Base-by-base conservation (phyloP, 2,888 invertebrate genomes). In the Incurvaria masculella region DNA sequence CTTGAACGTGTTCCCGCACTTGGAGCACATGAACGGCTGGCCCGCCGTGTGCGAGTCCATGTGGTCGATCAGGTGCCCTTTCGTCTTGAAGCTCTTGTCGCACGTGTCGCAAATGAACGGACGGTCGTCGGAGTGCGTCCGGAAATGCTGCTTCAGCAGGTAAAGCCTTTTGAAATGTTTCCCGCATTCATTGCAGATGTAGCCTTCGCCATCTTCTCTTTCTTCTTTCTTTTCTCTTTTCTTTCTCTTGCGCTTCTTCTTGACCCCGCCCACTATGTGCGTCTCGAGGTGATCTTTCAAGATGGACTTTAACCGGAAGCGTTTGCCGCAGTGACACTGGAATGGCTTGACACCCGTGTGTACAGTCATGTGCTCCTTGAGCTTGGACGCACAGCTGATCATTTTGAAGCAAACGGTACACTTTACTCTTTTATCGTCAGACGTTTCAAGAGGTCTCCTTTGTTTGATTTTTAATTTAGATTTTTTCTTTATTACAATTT, bases 341-440 rank as follows among this genome's bases (percentile, higher is more conserved):
- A 17, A 42, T 5, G 47, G 47, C 33, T 33, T 42, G 18, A 20
- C n/a, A 2, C 47, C 47, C 3, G 17, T 27, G 40, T 47, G 47
- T 5, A 42, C 11, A 4, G 18, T 2, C 26, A 47, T 18, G 21
- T 47, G 47, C 5, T 38, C 21, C 21, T 21, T 41, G n/a, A n/a
- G n/a, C n/a, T n/a, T n/a, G n/a, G n/a, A n/a, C n/a, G n/a, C n/a
- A n/a, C n/a, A n/a, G n/a, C n/a, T n/a, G n/a, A n/a, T n/a, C n/a
- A n/a, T n/a, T n/a, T n/a, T n/a, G n/a, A n/a, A n/a, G n/a, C n/a
- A n/a, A n/a, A n/a, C n/a, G n/a, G n/a, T n/a, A n/a, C n/a, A n/a
- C n/a, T n/a, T n/a, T n/a, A n/a, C n/a, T n/a, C n/a, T n/a, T n/a
- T n/a, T n/a, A n/a, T n/a, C n/a, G n/a, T n/a, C n/a, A n/a, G n/a